Base-by-base conservation (phyloP, 1,140 invertebrate genomes). In the Aplysia californica region DNA sequence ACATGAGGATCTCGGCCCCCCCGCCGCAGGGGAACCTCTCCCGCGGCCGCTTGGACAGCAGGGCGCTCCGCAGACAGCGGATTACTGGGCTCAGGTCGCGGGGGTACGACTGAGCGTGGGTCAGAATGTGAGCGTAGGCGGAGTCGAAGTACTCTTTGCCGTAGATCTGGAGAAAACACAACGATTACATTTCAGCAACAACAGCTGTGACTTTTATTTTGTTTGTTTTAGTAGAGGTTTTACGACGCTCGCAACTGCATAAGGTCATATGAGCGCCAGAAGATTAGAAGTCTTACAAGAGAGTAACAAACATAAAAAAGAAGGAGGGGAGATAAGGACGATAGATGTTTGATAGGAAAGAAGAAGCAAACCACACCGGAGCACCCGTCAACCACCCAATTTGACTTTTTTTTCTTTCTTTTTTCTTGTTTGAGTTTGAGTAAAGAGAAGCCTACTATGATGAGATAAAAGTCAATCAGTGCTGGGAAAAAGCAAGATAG, bases 11-110 rank as follows among this genome's bases (percentile, higher is more conserved):
- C 41, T 87, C 87, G 15, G 84, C 87, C 2, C 87, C 87, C 3
- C 80, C 81, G 15, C 86, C 87, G 58, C 87, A 87, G 0, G 85
- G 83, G 74, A 87, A 89, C 1, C 84, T 78, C 35, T 85, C 82
- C 10, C 83, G 74, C 2, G 88, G 88, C 39, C 83, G 68, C 58
- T 86, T 88, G n/a, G 88, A 89, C 0, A 89, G 79, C 18, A 89
- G 79, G 18, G 81, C 84, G 76, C 84, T 86, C 15, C 87, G 81
- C 71, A 88, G 84, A 15, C 87, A 87, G 18, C 86, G 81, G 1
- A 86, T 81, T n/a, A 88, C 83, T 15, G 87, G 85, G 36, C 84
- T 86, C 20, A 89, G 80, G 68, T 89, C 88, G 38, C 79, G 75
- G 0, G 86, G 83, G 26, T 80, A 83, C 4, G 73, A 66, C 68